phyloP scores from a whole-genome alignment of 2,797 vertebrate genomes.

The Vipera latastei region DNA sequence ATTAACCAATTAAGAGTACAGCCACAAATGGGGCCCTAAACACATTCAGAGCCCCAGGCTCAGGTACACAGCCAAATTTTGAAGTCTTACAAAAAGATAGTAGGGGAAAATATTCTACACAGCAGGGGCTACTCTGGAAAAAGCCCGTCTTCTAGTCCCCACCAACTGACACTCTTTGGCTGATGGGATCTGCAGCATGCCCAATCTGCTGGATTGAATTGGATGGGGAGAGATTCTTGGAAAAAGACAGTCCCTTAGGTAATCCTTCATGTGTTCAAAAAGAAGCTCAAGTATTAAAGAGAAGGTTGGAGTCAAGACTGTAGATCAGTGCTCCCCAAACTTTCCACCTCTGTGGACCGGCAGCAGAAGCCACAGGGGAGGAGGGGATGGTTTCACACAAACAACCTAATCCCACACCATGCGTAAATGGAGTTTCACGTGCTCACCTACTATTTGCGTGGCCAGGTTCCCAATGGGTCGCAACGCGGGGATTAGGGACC shows the following conservation, averaged over 20 bases:
- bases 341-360: background rate
- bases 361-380: fast-evolving
- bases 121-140: background rate
- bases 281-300: background rate
- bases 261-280: background rate
- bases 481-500: no score
- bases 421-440: background rate
- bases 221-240: background rate
- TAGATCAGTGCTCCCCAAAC: background rate
- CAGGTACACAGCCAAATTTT: background rate
- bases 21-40: background rate
- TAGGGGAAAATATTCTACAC: background rate
- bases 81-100: background rate
- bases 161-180: background rate
- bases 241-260: background rate
- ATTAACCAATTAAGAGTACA: background rate
- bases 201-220: background rate
- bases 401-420: background rate
- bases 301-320: background rate
- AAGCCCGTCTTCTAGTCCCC: background rate
- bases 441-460: background rate
- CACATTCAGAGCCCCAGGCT: background rate
- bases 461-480: background rate
- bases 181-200: background rate
- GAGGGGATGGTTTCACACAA: background rate